Conservation (phyloP, 1,140 invertebrate genomes). For the Cyclargus thomasi region DNA sequence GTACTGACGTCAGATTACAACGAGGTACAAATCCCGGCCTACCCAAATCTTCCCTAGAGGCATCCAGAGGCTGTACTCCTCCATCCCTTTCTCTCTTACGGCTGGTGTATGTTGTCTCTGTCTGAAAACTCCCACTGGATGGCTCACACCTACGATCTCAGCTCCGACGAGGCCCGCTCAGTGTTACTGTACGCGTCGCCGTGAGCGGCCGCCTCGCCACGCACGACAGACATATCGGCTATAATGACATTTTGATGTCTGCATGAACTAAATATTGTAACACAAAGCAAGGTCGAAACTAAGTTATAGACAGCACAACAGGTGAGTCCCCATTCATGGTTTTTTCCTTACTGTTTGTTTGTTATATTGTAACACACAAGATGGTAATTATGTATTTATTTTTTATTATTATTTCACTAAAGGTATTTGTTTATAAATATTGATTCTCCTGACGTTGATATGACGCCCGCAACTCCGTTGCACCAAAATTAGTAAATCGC, state of each 20-base stretch:
- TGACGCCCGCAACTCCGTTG: no score
- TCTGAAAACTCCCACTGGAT: slow-evolving; percentile 9
- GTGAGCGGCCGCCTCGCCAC: background rate
- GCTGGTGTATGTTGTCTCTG: background rate
- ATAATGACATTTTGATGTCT: background rate
- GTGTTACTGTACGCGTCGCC: background rate
- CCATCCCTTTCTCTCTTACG: background rate
- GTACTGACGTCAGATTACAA: slow-evolving; percentile 2
- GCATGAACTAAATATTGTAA: background rate
- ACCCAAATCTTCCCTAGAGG: slow-evolving; percentile 12
- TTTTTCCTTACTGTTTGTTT: background rate
- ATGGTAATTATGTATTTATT: no score
- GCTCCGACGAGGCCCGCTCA: background rate
- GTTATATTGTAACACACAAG: background rate
- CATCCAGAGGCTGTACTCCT: background rate
- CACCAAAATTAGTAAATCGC: no score
- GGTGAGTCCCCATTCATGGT: background rate
- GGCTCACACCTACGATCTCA: slow-evolving; percentile 5
- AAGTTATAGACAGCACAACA: background rate
- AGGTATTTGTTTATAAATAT: no score
- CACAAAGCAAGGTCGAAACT: background rate
- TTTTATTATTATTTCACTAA: no score
- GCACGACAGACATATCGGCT: background rate
- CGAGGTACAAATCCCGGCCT: slow-evolving; percentile 10
- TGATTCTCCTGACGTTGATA: no score